phyloP scores from a whole-genome alignment of 2,888 invertebrate species.

The Eucriotettix oculatus region DNA sequence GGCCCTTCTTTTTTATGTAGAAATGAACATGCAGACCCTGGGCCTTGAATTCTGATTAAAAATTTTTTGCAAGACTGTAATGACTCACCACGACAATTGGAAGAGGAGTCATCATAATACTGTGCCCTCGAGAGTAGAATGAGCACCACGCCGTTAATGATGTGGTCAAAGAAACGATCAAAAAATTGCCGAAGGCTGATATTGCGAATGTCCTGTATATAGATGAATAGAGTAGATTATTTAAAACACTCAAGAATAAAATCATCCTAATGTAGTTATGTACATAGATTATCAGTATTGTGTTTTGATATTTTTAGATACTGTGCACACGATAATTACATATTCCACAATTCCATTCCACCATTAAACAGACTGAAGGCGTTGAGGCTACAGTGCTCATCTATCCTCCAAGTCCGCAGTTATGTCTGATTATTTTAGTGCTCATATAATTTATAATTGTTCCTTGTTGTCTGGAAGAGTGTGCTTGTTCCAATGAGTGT shows the following conservation, averaged over 20 bases:
- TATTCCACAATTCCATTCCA: not conserved
- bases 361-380: not conserved
- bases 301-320: conserved; percentile 12
- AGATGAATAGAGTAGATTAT: conserved; percentile 10
- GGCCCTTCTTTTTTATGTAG: conserved; percentile 2
- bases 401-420: conserved; percentile 7
- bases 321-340: conserved; percentile 6
- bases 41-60: conserved; percentile 9
- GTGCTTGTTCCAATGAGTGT: not conserved
- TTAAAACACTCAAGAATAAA: conserved; percentile 3
- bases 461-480: conserved; percentile 4
- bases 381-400: conserved; percentile 7
- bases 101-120: conserved; percentile 7
- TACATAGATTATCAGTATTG: conserved; percentile 13
- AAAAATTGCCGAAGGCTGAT: not conserved
- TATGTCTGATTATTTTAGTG: conserved; percentile 3
- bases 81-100: conserved; percentile 7
- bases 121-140: conserved; percentile 10
- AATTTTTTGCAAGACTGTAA: conserved; percentile 9
- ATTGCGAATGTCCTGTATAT: conserved; percentile 12
- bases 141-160: conserved; percentile 12
- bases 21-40: conserved; percentile 7
- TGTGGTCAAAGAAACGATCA: not conserved
- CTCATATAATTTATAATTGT: conserved; percentile 7
- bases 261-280: conserved; percentile 10